Base-by-base conservation (phyloP, 1,140 invertebrate genomes). In the Parapsyche elsis region DNA sequence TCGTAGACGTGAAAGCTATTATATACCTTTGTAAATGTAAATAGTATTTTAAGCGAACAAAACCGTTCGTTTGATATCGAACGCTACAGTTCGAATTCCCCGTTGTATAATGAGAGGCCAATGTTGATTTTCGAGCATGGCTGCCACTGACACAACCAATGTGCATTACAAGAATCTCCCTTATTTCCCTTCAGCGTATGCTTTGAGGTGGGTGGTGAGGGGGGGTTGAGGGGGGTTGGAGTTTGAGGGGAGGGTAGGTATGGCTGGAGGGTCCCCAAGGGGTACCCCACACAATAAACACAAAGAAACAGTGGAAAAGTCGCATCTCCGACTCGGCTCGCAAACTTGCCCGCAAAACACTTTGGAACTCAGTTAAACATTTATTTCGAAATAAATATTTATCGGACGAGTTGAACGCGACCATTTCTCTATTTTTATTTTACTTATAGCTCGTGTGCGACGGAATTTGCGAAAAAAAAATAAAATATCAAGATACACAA, bases 341-440 rank as follows among this genome's bases (percentile, higher is more conserved):
- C 30, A 59, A 59, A 59, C 14, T 59, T 59, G 53, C 21, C n/a
- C 53, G n/a, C 14, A 59, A 59, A 59, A 59, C 21, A 59, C 53
- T 57, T 57, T 57, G 14, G 14, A 57, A 57, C 53, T 21, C 53
- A n/a, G 19, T 57, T 16, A 21, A 57, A 57, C 19, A 16, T 57
- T 57, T 57, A 26, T 26, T 67, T 67, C 61, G 16, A 67, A 23
- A 26, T 26, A 67, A 67, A 23, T 21, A 67, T 67, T 67, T 67
- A 67, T 21, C 19, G 24, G 61, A 23, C 21, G 12, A 21, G n/a
- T 16, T 26, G 21, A 21, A 7, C 10, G n/a, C 5, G 1, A 16
- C 19, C 9, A 67, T 23, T 57, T 16, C 4, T 57, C 10, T 21
- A 57, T n/a, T 16, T 16, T 10, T n/a, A 21, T 21, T 38, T 7